Conservation (phyloP, 2,113 vertebrate genomes). For the Burhinus oedicnemus region DNA sequence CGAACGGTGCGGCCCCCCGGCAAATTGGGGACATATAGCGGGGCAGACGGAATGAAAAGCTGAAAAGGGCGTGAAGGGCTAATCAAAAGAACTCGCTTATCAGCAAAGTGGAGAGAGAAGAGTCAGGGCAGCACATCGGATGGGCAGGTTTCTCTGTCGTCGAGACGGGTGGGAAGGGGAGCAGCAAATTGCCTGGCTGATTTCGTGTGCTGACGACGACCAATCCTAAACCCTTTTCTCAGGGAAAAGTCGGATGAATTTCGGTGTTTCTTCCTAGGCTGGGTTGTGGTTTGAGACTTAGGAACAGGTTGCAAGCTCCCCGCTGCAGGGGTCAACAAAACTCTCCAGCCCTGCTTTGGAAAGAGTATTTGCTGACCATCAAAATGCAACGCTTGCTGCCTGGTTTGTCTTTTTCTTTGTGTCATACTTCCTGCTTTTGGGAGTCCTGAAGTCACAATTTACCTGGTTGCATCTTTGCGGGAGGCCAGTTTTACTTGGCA, state of each 20-base stretch:
- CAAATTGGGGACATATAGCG: rapidly evolving
- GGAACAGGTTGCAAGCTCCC: neutral
- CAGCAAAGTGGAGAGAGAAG: neutral
- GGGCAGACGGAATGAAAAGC: neutral
- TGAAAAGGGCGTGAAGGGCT: neutral
- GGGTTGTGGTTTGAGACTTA: neutral
- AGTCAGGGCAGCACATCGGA: rapidly evolving
- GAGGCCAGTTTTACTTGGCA: neutral
- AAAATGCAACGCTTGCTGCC: neutral
- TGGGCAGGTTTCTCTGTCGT: neutral
- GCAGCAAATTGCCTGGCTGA: neutral
- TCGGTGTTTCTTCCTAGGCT: neutral
- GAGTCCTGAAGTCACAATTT: neutral
- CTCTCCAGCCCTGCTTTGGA: neutral
- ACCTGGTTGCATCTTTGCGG: neutral
- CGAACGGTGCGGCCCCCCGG: too few relatives aligned
- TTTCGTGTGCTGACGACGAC: neutral
- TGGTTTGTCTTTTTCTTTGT: neutral
- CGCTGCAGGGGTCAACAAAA: neutral
- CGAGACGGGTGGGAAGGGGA: neutral
- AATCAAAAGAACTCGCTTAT: neutral
- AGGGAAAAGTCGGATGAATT: neutral
- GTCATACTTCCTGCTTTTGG: neutral
- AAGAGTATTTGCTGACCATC: neutral
- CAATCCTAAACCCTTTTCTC: neutral